These are phyloP conservation scores for Aelia acuminata DNA, from an alignment of 2,888 invertebrate genomes.

Conservation along the genomic window DNA sequence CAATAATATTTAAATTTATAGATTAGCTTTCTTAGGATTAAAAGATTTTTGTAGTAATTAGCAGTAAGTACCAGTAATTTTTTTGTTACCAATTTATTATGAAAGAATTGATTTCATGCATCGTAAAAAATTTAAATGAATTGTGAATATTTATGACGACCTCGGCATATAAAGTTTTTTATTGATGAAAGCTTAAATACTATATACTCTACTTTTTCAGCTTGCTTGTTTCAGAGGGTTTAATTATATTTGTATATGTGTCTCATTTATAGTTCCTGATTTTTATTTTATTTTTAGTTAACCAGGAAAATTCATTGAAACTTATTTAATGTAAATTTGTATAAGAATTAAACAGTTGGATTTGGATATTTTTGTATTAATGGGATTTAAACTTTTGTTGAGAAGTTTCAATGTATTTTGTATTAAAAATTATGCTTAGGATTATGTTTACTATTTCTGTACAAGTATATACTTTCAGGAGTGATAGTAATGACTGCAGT, in stretches of 20 bases:
- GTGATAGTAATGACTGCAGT: conserved; percentile 61
- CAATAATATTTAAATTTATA: too few species aligned
- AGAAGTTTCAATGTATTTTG: conserved; percentile 13
- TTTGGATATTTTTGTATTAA: neutral
- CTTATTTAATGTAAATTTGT: too few species aligned
- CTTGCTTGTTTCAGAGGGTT: neutral
- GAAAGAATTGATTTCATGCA: neutral
- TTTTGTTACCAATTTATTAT: neutral
- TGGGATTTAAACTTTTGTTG: neutral
- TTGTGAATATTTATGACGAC: neutral
- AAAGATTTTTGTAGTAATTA: neutral
- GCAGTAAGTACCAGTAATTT: neutral
- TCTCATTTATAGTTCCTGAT: neutral
- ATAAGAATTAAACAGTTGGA: too few species aligned
- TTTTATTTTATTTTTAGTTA: neutral
- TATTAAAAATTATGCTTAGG: neutral
- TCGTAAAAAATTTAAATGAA: neutral
- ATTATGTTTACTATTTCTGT: conserved; percentile 30
- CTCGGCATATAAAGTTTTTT: too few species aligned
- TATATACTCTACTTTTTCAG: neutral
- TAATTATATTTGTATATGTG: neutral
- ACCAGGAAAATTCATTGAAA: neutral
- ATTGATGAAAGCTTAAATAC: too few species aligned
- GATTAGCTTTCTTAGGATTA: too few species aligned
- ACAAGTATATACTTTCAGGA: conserved; percentile 62